Conservation (phyloP, 2,888 invertebrate genomes). For the Ormyrus nitidulus region DNA sequence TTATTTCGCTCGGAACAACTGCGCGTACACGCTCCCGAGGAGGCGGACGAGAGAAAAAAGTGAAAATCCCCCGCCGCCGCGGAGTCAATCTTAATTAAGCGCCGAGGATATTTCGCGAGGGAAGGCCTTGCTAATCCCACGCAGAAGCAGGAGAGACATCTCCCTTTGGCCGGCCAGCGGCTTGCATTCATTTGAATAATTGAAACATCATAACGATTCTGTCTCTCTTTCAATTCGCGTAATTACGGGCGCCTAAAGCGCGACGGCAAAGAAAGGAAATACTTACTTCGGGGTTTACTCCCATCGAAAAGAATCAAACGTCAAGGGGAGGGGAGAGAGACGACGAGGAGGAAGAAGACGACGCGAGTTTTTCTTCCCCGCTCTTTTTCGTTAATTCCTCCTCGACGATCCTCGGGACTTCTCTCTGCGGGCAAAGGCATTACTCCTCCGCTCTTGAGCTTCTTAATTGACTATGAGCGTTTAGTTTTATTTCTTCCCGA, state of each 20-base stretch:
- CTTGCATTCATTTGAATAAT: conserved; percentile 52
- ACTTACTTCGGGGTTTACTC: neutral
- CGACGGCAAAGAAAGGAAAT: neutral
- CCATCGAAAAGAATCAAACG: conserved; percentile 30
- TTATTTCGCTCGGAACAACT: neutral
- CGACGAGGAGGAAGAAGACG: conserved; percentile 8
- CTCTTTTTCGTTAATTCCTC: conserved; percentile 48
- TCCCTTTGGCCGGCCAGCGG: neutral
- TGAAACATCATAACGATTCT: conserved; percentile 50
- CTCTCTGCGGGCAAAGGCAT: conserved; percentile 21
- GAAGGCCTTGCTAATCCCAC: conserved; percentile 25
- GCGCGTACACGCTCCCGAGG: neutral
- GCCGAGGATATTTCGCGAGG: conserved; percentile 13
- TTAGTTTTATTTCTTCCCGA: conserved; percentile 51
- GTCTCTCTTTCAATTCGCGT: conserved; percentile 45
- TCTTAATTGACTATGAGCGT: conserved; percentile 56
- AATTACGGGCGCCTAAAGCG: conserved; percentile 30
- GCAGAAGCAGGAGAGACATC: conserved; percentile 15
- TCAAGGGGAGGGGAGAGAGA: conserved; percentile 5
- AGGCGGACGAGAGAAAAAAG: neutral
- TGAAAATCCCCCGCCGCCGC: no score
- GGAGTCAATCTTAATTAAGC: conserved; percentile 37
- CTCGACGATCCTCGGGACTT: conserved; percentile 43
- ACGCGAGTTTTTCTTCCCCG: neutral
- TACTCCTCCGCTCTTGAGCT: conserved; percentile 34